Evolutionary conservation across 2,113 vertebrate species (phyloP).

Genomic region (Sisor rabdophorus): DNA sequence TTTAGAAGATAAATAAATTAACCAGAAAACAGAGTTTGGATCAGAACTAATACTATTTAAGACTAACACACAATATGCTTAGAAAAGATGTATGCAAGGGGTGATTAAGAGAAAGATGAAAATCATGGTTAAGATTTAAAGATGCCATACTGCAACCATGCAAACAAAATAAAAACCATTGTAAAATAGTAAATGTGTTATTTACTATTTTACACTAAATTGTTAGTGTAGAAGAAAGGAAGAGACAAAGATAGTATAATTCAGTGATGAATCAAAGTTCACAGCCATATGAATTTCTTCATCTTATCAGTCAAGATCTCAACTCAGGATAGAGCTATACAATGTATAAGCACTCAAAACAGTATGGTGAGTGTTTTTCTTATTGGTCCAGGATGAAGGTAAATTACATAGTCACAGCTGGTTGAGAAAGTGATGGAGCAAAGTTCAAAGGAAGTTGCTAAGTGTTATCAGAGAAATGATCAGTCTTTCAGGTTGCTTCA

Average conservation of each 20-base stretch:
- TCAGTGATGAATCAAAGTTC: background rate
- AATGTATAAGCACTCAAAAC: background rate
- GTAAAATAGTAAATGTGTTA: background rate
- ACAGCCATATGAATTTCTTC: background rate
- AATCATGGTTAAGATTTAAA: background rate
- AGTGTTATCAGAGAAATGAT: background rate
- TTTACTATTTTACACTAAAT: no score
- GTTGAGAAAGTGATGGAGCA: background rate
- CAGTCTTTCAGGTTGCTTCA: background rate
- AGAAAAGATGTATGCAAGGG: background rate
- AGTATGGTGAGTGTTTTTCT: background rate
- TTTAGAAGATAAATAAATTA: background rate
- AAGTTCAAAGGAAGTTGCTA: background rate
- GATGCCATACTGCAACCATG: background rate
- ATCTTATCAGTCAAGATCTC: constrained; percentile 4
- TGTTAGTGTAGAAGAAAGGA: no score
- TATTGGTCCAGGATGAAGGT: background rate
- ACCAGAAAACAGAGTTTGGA: background rate
- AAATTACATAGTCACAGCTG: background rate
- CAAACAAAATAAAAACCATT: background rate
- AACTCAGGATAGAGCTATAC: background rate
- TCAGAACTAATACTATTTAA: background rate
- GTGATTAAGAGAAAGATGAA: background rate
- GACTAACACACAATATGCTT: background rate
- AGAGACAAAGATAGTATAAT: background rate